These are phyloP conservation scores for Leuctra nigra DNA, from an alignment of 2,888 invertebrate genomes.

Conservation along the genomic window DNA sequence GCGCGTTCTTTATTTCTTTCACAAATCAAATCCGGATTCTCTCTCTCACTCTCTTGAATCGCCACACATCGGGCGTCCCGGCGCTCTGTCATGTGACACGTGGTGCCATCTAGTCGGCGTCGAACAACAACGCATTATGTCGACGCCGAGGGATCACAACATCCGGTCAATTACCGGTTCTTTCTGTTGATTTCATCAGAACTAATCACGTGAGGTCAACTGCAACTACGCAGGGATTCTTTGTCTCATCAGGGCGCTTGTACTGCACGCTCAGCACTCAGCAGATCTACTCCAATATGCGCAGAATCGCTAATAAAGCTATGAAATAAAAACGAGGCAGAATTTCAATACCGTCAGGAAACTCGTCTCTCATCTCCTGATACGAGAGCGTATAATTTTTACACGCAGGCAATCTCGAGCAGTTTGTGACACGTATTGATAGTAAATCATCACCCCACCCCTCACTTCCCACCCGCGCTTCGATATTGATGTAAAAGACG, in stretches of 20 bases:
- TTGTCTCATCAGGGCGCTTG: too few species aligned
- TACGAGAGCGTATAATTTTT: conserved; percentile 5
- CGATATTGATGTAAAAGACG: conserved; percentile 19
- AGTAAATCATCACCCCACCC: conserved; percentile 14
- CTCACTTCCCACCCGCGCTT: neutral
- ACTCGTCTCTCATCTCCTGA: neutral
- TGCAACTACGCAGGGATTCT: neutral
- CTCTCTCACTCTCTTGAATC: too few species aligned
- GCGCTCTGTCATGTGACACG: neutral
- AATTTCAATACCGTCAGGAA: neutral
- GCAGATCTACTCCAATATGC: too few species aligned
- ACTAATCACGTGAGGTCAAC: neutral
- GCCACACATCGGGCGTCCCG: neutral
- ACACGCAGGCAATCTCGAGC: conserved; percentile 3
- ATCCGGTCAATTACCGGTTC: neutral
- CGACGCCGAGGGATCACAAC: neutral
- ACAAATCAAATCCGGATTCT: conserved; percentile 5
- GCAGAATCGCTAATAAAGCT: too few species aligned
- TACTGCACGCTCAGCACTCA: too few species aligned
- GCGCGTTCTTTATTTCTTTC: neutral
- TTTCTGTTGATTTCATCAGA: neutral
- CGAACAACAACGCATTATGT: neutral
- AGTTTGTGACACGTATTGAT: conserved; percentile 14
- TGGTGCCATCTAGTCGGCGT: too few species aligned
- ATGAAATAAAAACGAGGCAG: neutral